These are phyloP conservation scores for Ursus arctos DNA, from an alignment of 2,113 vertebrate genomes.

Conservation along the genomic window DNA sequence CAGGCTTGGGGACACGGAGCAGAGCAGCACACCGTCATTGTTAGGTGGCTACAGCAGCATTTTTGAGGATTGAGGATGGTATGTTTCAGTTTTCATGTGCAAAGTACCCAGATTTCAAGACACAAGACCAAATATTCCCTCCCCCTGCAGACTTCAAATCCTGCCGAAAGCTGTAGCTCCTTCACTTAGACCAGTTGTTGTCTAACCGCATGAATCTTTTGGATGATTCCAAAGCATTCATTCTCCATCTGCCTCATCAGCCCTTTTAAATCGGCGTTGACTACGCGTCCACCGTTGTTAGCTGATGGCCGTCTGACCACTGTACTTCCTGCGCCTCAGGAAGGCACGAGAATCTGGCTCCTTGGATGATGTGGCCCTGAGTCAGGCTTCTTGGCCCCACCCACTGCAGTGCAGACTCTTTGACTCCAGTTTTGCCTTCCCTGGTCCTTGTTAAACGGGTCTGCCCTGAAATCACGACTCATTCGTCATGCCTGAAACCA, in stretches of 20 bases:
- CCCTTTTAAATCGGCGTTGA: background rate
- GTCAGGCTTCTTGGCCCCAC: background rate
- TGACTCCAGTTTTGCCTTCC: background rate
- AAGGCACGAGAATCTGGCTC: background rate
- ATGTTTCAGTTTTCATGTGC: background rate
- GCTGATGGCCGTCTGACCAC: background rate
- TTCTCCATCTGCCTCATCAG: background rate
- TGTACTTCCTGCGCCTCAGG: background rate
- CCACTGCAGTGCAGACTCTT: too few species aligned
- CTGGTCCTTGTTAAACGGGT: background rate
- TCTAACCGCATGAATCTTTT: background rate
- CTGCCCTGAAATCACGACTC: background rate
- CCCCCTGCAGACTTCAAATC: background rate
- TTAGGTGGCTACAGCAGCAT: accelerated
- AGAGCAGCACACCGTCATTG: accelerated
- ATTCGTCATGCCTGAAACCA: background rate
- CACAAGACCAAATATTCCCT: background rate
- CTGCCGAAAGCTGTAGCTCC: background rate
- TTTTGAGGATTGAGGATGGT: background rate
- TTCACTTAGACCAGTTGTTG: background rate
- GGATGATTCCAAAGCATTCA: background rate
- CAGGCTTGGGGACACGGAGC: accelerated
- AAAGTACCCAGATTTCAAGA: background rate
- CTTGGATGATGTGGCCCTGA: background rate
- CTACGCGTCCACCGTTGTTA: background rate